phyloP scores from a whole-genome alignment of 2,113 vertebrate genomes.

The Cyprinodon brontotheroides region DNA sequence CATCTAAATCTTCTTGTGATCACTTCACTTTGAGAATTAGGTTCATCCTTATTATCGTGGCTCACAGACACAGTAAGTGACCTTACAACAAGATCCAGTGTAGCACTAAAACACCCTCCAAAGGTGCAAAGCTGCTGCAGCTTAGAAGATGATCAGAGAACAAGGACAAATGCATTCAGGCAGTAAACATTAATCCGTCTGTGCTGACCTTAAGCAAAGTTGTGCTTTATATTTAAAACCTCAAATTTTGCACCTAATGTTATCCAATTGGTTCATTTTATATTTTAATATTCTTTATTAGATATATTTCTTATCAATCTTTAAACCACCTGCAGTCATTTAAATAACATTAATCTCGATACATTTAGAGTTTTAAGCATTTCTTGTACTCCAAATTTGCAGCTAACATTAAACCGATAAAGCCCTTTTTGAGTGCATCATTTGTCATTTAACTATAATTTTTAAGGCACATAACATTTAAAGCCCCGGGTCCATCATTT shows the following conservation, averaged over 20 bases:
- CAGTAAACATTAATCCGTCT: not conserved
- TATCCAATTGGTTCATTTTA: not conserved
- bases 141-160: not conserved
- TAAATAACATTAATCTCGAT: not conserved
- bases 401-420: too few relatives aligned
- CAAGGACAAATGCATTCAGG: too few relatives aligned
- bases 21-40: not conserved
- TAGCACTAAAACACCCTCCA: not conserved
- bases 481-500: not conserved
- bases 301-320: not conserved
- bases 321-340: not conserved
- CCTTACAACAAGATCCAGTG: not conserved
- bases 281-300: not conserved
- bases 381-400: not conserved
- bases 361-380: not conserved
- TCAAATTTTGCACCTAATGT: too few relatives aligned
- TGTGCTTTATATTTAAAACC: not conserved
- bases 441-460: too few relatives aligned
- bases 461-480: too few relatives aligned
- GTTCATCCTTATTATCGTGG: not conserved
- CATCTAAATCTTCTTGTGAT: not conserved
- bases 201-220: not conserved
- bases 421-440: too few relatives aligned
- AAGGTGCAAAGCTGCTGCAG: not conserved
- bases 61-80: not conserved